These are phyloP conservation scores for Pseudorectes ferrugineus DNA, from an alignment of 2,113 vertebrate species.

Conservation along the genomic window DNA sequence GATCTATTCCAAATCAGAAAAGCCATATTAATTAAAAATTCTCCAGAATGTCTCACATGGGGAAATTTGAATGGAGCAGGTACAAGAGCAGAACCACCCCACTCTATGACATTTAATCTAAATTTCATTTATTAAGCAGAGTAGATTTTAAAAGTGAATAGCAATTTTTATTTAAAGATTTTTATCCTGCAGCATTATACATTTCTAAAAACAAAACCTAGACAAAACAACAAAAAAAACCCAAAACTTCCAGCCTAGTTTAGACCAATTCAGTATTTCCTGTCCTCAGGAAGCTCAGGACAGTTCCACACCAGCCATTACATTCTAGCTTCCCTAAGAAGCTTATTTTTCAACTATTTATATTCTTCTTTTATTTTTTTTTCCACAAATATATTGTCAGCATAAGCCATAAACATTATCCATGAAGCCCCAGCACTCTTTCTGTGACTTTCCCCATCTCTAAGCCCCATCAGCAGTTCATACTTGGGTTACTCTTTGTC, in stretches of 20 bases:
- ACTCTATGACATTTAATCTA: background rate
- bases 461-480: background rate
- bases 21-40: background rate
- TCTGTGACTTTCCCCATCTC: background rate
- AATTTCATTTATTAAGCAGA: background rate
- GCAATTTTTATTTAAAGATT: background rate
- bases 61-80: background rate
- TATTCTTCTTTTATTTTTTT: background rate
- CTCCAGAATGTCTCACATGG: background rate
- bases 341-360: background rate
- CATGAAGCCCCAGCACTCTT: background rate
- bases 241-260: background rate
- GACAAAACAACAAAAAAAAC: rapidly evolving
- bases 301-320: background rate
- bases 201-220: background rate
- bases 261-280: background rate
- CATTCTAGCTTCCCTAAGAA: background rate
- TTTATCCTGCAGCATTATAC: background rate
- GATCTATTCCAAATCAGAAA: background rate
- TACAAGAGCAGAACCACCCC: background rate
- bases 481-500: background rate
- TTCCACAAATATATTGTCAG: background rate
- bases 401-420: background rate
- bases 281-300: background rate
- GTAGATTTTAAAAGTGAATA: background rate